phyloP scores from a whole-genome alignment of 2,888 invertebrate genomes.

The Ormyrus labotus region DNA sequence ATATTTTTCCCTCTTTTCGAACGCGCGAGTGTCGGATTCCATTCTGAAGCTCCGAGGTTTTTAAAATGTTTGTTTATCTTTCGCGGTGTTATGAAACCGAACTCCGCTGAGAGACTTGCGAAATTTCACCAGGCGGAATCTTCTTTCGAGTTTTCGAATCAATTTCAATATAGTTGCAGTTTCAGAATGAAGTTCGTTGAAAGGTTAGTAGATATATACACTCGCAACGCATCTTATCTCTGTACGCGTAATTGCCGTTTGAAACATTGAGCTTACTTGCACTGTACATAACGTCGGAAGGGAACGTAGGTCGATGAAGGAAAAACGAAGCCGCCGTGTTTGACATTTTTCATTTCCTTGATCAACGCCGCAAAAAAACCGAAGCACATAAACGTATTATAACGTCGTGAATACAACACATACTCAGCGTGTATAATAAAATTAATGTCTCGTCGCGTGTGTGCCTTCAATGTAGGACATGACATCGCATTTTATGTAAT shows the following conservation, averaged over 20 bases:
- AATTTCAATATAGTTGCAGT: not conserved
- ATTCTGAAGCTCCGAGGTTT: not conserved
- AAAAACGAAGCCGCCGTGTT: not conserved
- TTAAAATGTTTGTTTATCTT: slow-evolving; percentile 12
- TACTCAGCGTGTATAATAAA: too few species aligned
- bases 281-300: not conserved
- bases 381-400: too few species aligned
- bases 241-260: slow-evolving; percentile 6
- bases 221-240: not conserved
- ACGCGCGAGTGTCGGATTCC: too few species aligned
- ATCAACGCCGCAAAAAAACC: too few species aligned
- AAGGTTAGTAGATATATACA: not conserved
- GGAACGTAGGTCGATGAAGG: slow-evolving; percentile 3
- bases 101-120: not conserved
- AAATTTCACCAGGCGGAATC: not conserved
- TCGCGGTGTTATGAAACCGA: not conserved
- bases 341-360: too few species aligned
- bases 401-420: too few species aligned
- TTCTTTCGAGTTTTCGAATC: not conserved
- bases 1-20: too few species aligned
- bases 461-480: too few species aligned
- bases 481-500: too few species aligned
- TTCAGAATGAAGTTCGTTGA: slow-evolving; percentile 16
- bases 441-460: too few species aligned
- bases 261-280: slow-evolving; percentile 23